These are phyloP conservation scores for Pygmarrhopalites habei DNA, from an alignment of 1,140 invertebrate genomes.

Conservation along the genomic window DNA sequence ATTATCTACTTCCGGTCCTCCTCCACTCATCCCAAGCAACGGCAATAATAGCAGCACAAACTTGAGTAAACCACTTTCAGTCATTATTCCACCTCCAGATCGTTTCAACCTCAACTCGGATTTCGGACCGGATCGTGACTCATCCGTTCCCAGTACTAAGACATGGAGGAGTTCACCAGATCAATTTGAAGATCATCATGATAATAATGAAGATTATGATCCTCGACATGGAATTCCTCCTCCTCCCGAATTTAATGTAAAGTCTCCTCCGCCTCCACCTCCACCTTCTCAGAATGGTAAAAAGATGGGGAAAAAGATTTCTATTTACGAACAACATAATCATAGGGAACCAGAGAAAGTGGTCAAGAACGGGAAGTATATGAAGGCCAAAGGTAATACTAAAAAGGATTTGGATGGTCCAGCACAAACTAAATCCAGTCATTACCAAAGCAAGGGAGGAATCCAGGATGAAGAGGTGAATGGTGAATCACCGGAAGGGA, in stretches of 20 bases:
- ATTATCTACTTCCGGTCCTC: background rate
- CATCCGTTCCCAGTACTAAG: constrained; percentile 28
- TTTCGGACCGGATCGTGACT: constrained; percentile 1
- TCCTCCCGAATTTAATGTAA: background rate
- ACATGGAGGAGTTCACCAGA: constrained; percentile 24
- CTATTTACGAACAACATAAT: no score
- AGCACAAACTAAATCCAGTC: no score
- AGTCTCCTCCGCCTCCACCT: no score
- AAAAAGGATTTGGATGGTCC: no score
- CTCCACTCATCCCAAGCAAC: background rate
- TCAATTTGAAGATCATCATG: background rate
- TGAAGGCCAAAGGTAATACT: no score
- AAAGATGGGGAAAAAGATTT: no score
- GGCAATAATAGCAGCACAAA: background rate
- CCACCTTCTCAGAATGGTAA: no score
- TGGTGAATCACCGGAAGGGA: no score
- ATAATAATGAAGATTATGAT: constrained; percentile 14
- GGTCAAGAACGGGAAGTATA: no score
- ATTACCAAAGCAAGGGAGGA: no score
- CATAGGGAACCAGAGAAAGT: no score
- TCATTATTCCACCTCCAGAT: constrained; percentile 24
- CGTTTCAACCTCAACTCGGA: constrained; percentile 1
- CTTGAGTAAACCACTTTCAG: constrained; percentile 19
- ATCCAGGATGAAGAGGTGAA: no score
- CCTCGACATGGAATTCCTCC: background rate